Base-by-base conservation (phyloP, 1,140 invertebrate genomes). In the Hermetia illucens region DNA sequence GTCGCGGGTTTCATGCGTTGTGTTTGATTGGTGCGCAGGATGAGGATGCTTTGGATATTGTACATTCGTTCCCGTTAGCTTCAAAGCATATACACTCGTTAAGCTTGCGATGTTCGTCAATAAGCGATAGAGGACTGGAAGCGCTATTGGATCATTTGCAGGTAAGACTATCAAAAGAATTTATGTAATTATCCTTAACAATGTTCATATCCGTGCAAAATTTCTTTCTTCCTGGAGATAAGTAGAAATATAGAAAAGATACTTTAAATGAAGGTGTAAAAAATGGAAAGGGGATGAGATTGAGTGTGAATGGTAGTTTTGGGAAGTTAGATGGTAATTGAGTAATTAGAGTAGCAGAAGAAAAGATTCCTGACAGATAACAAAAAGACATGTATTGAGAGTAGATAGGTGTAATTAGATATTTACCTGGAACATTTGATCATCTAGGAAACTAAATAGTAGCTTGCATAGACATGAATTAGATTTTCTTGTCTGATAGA, bases 101-200 rank as follows among this genome's bases (percentile, higher is more conserved):
- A 24, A 78, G 77, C 45, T 67, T 93, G 41, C 71, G 84, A 45
- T 87, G 85, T 57, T 89, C 82, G 41, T 86, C 83, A 42, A 72
- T 95, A 51, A 85, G 82, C 3, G 89, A 94, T 66, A 70, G 81
- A 48, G 88, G 86, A 3, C 63, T 94, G 41, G 87, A 93, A 62
- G 72, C 78, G 8, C 67, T 93, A 12, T 63, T 91, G 38, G 85
- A 90, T 64, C 83, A 88, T 62, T 64, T 85, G 32, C 79, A 85
- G 73, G 82, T 82, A 54, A 65, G 64, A 56, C 17, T 40, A 16
- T n/a, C 15, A 33, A 33, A 17, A 17, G 12, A 33, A 13, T 12
- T 13, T 33, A n/a, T n/a, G n/a, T n/a, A n/a, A n/a, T n/a, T n/a
- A n/a, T n/a, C n/a, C n/a, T 35, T 21, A 20, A 18, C 22, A 2